phyloP scores from a whole-genome alignment of 2,888 invertebrate species.

The Polietes domitor region DNA sequence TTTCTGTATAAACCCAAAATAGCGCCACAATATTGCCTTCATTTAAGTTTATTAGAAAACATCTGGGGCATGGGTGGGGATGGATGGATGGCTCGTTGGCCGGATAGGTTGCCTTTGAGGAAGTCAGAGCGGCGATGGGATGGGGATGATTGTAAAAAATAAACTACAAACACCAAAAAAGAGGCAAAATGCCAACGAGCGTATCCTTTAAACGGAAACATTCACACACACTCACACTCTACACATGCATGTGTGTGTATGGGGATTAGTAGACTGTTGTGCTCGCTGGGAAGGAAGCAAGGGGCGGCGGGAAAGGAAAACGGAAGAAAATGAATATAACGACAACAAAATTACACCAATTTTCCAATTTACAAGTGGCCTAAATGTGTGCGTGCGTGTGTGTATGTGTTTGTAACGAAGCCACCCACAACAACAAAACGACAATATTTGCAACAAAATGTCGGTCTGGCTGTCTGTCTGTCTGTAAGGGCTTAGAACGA shows the following conservation, averaged over 20 bases:
- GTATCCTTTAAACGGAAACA: constrained; percentile 48
- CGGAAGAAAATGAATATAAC: constrained; percentile 67
- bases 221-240: constrained; percentile 8
- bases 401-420: constrained; percentile 46
- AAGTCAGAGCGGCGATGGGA: neutral
- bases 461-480: too few relatives aligned
- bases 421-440: constrained; percentile 58
- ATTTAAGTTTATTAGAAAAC: constrained; percentile 79
- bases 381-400: constrained; percentile 63
- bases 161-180: constrained; percentile 24
- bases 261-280: neutral
- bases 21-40: constrained; percentile 79
- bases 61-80: constrained; percentile 41
- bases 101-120: neutral
- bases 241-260: constrained; percentile 28
- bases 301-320: constrained; percentile 53
- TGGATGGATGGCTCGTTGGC: neutral
- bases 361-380: constrained; percentile 78
- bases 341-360: constrained; percentile 70
- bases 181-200: constrained; percentile 62
- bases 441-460: neutral
- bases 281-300: constrained; percentile 38
- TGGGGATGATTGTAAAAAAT: neutral
- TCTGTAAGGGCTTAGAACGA: neutral
- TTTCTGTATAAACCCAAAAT: constrained; percentile 79